A percentile compares a stretch with the other conserved stretches of the same genome.
These are phyloP conservation scores for Acleris laterana DNA, from an alignment of 2,888 invertebrate genomes.

Conservation along the genomic window DNA sequence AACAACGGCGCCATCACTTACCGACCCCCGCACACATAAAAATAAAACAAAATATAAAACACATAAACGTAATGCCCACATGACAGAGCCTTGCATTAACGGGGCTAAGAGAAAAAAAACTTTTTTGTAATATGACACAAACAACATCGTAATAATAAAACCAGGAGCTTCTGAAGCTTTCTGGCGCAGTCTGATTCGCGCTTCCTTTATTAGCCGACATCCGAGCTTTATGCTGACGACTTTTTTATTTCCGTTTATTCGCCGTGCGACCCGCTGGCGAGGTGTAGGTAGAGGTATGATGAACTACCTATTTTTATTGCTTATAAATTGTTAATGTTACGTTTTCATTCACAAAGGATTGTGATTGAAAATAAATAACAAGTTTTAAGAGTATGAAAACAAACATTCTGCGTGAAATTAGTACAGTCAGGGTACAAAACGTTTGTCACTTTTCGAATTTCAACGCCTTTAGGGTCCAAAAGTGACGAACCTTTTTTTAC, in stretches of 20 bases:
- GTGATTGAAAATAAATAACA: too few species aligned
- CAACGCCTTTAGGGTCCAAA: too few species aligned
- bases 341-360: too few species aligned
- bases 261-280: conserved; percentile 44
- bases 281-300: neutral
- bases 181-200: conserved; percentile 61
- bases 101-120: conserved; percentile 45
- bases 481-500: too few species aligned
- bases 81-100: conserved; percentile 19
- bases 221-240: conserved; percentile 72
- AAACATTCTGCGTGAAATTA: too few species aligned
- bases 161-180: conserved; percentile 47
- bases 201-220: conserved; percentile 74
- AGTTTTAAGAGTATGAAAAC: too few species aligned
- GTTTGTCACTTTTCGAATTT: too few species aligned
- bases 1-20: neutral
- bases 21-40: conserved; percentile 12
- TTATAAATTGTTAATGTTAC: too few species aligned
- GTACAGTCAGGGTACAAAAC: too few species aligned
- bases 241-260: conserved; percentile 76
- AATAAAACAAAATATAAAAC: conserved; percentile 23
- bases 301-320: conserved; percentile 38
- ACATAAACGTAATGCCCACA: conserved; percentile 26
- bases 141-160: conserved; percentile 78
- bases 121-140: conserved; percentile 54